Evolutionary conservation across 1,140 invertebrate species (phyloP), one percentile per base, ranked within the genome.

Genomic region (Drosophila truncata): DNA sequence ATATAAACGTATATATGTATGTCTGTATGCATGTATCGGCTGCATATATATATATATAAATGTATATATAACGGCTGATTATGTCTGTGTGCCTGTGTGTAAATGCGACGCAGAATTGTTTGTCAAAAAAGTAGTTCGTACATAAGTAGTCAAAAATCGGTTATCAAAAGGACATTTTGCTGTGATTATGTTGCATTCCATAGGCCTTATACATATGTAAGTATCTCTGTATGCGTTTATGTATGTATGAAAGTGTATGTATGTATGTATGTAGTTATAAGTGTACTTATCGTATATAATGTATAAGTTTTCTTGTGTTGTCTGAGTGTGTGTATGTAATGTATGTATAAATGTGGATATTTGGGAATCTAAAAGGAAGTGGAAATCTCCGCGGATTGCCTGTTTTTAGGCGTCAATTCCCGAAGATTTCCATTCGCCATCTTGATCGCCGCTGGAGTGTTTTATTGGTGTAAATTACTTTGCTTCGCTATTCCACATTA

Each of bases 91-190:
- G 72, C 72, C 35, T 67, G 59, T 79, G 67, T 86, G 80, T 83
- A 86, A 80, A 77, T 86, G 83, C 85, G 84, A 86, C 77, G 83
- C 83, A 86, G 66, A 86, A 86, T 83, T 88, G 76, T 80, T 79
- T 50, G n/a, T 87, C 64, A 72, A 86, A 82, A 81, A 70, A 70
- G 50, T 78, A 61, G 31, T 80, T 69, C 65, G 63, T 65, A 84
- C 75, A 80, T 69, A 77, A 42, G 60, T 73, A 63, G 66, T 76
- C 84, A 88, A 84, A 78, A 87, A 87, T 70, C 67, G 78, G 76
- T 62, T 88, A 88, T 83, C 80, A 77, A 87, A 80, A 87, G 82
- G 60, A 69, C 71, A 73, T 70, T 73, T 70, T 77, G 76, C 67
- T 72, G 80, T 82, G 71, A 86, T 88, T 90, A 86, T 91, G 71